These are phyloP conservation scores for Drosophila busckii DNA, from an alignment of 1,140 invertebrate genomes.

Conservation along the genomic window DNA sequence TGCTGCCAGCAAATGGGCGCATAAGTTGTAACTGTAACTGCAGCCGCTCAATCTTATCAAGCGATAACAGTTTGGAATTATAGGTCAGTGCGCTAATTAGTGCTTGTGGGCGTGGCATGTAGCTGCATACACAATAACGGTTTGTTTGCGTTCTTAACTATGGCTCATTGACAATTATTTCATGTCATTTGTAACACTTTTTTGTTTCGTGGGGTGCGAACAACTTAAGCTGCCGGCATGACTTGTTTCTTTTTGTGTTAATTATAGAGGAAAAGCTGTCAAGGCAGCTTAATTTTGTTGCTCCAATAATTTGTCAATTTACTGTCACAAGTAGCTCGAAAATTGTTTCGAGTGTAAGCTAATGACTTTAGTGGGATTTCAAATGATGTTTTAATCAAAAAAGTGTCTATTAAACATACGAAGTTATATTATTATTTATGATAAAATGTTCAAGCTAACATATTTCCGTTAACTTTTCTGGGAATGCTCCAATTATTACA, in stretches of 20 bases:
- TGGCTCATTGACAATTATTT: constrained; percentile 5
- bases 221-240: not conserved
- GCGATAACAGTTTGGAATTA: constrained; percentile 51
- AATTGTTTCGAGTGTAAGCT: constrained; percentile 4
- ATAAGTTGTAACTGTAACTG: constrained; percentile 21
- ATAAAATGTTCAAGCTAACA: no score
- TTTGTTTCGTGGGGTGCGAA: not conserved
- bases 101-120: not conserved
- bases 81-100: constrained; percentile 57
- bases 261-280: constrained; percentile 16
- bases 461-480: no score
- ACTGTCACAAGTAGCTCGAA: constrained; percentile 4
- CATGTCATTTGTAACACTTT: not conserved
- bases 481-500: no score
- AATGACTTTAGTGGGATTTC: no score
- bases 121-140: no score
- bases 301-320: not conserved
- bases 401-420: no score
- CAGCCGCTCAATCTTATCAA: constrained; percentile 54
- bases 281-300: not conserved
- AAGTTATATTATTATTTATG: no score
- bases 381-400: not conserved
- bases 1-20: not conserved
- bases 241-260: constrained; percentile 4
- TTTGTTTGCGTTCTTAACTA: no score